Conservation (phyloP, 92 coral and sea anemone genomes). For the Paramuricea clavata region DNA sequence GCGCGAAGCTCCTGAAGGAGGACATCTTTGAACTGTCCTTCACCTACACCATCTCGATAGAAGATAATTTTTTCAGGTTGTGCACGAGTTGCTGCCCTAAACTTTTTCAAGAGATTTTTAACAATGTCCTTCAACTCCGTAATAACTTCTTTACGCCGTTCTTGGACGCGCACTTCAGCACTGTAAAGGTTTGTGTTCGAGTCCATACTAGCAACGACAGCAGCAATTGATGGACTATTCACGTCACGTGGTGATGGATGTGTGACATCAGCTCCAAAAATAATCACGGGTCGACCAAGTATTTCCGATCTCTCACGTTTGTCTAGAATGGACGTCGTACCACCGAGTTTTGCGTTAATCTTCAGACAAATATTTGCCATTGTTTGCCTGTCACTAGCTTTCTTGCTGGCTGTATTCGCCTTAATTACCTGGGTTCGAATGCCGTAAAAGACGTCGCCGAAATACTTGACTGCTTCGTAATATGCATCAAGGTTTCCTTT, state of each 20-base stretch:
- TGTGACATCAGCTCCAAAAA: constrained; percentile 93
- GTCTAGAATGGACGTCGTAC: constrained; percentile 76
- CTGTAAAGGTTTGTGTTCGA: constrained; percentile 72
- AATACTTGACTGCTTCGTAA: constrained; percentile 81
- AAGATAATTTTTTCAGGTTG: constrained; percentile 70
- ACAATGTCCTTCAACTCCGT: constrained; percentile 75
- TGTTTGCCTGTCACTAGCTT: constrained; percentile 70
- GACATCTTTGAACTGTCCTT: constrained; percentile 61
- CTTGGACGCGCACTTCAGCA: constrained; percentile 82
- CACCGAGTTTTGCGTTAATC: constrained; percentile 89
- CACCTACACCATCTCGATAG: constrained; percentile 81
- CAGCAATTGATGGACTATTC: constrained; percentile 86
- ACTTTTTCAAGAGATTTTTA: constrained; percentile 64
- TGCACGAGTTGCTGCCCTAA: constrained; percentile 13
- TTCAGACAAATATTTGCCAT: constrained; percentile 87
- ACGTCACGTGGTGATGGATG: constrained; percentile 85
- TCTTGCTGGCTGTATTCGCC: constrained; percentile 47
- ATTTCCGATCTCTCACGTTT: constrained; percentile 57
- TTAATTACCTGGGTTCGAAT: constrained; percentile 82
- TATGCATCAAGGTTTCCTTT: constrained; percentile 60
- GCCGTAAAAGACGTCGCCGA: constrained; percentile 82
- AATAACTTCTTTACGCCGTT: constrained; percentile 82
- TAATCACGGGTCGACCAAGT: constrained; percentile 72
- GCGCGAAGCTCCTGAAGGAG: constrained; percentile 52
- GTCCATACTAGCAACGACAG: constrained; percentile 93